Evolutionary conservation across 2,888 invertebrate species (phyloP).

Genomic region (Dyspetes luteomarginatus): DNA sequence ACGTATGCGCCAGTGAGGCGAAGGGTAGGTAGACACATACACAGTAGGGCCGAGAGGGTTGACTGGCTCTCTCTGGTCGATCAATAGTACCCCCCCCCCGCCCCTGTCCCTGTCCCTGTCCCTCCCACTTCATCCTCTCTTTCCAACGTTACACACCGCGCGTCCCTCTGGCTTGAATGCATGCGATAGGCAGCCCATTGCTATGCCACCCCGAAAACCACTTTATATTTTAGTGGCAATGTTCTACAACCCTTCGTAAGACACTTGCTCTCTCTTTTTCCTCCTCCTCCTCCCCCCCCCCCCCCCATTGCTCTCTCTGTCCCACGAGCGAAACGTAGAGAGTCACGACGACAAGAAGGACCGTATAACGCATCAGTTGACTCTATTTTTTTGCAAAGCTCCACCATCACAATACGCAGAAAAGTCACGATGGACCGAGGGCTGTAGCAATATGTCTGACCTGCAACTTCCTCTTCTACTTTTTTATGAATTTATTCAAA

Average conservation of each 20-base stretch:
- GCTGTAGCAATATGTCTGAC: no score
- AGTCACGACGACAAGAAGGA: constrained; percentile 3
- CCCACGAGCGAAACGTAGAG: constrained; percentile 3
- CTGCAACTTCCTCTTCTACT: no score
- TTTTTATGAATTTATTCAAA: no score
- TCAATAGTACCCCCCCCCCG: constrained; percentile 78
- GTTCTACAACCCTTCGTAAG: constrained; percentile 81
- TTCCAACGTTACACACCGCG: constrained; percentile 69
- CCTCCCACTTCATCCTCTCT: constrained; percentile 48
- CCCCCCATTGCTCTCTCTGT: no score
- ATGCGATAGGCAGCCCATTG: constrained; percentile 81
- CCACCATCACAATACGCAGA: no score
- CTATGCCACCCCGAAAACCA: constrained; percentile 81
- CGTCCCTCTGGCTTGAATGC: constrained; percentile 77
- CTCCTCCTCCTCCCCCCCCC: constrained; percentile 15
- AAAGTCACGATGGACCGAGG: no score
- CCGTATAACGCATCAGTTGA: constrained; percentile 13
- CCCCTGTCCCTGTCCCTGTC: constrained; percentile 64
- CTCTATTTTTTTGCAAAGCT: background rate
- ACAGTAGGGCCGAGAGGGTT: constrained; percentile 80
- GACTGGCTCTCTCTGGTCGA: constrained; percentile 80
- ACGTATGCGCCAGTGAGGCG: constrained; percentile 61
- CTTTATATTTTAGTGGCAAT: constrained; percentile 82
- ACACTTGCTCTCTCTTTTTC: constrained; percentile 70
- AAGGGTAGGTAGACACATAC: constrained; percentile 59